Percentiles rank a stretch among this genome's conserved stretches.
Conservation (phyloP, 2,888 invertebrate genomes). For the Ptilodon capucinus region DNA sequence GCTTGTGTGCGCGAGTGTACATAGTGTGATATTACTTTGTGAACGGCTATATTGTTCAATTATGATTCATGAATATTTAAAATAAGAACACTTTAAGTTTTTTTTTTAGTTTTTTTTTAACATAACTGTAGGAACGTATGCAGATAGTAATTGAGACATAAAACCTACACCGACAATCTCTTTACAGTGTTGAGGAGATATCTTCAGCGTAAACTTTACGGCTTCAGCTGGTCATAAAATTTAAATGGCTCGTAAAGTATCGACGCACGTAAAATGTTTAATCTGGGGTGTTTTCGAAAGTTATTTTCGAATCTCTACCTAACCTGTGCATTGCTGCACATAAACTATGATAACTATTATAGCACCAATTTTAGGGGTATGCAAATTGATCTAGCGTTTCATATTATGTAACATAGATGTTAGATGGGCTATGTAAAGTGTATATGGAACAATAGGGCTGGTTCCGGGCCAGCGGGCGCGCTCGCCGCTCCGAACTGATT, state of each 20-base stretch:
- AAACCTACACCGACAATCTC: constrained; percentile 1
- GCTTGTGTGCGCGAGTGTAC: neutral
- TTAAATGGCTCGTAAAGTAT: constrained; percentile 26
- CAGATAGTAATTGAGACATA: neutral
- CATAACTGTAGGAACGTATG: neutral
- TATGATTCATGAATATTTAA: neutral
- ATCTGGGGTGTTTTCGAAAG: constrained; percentile 15
- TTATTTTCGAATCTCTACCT: neutral
- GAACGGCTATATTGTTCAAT: neutral
- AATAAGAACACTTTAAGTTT: neutral
- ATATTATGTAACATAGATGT: neutral
- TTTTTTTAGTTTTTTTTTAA: too few species aligned
- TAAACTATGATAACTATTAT: too few species aligned
- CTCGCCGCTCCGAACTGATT: constrained; percentile 43
- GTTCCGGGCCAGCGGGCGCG: constrained; percentile 60
- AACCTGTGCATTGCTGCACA: too few species aligned
- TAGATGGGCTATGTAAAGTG: constrained; percentile 27
- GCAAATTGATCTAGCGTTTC: too few species aligned
- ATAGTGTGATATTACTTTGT: neutral
- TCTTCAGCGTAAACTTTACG: constrained; percentile 18
- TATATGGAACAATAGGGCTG: constrained; percentile 62
- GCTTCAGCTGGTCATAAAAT: constrained; percentile 19
- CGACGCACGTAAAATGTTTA: constrained; percentile 23
- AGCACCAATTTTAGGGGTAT: too few species aligned
- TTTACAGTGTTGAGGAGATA: constrained; percentile 11